These are phyloP conservation scores for Andrena dorsata DNA, from an alignment of 2,888 invertebrate species.

Conservation along the genomic window DNA sequence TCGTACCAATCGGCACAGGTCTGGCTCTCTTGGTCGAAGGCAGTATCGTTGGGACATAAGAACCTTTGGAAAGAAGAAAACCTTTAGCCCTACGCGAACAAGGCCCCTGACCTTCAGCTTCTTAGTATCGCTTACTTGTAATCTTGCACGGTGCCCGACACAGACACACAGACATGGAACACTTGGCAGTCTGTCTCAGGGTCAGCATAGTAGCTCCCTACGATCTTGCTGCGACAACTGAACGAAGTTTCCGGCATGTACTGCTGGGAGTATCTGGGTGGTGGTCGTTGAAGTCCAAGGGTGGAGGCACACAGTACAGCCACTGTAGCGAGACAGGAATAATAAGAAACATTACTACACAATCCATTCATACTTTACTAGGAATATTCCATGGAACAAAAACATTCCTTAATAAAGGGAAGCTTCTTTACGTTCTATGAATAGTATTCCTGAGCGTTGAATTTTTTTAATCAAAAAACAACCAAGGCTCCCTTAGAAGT, in stretches of 20 bases:
- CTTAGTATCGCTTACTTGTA: constrained; percentile 77
- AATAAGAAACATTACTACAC: neutral
- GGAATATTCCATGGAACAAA: neutral
- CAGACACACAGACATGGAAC: constrained; percentile 95
- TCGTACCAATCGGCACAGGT: constrained; percentile 97
- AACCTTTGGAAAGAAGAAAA: constrained; percentile 87
- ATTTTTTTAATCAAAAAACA: neutral
- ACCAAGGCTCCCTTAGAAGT: neutral
- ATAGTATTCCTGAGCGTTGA: neutral
- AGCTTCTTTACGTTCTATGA: neutral
- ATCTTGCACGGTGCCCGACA: constrained; percentile 87
- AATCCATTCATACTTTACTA: neutral
- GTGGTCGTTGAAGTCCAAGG: constrained; percentile 83
- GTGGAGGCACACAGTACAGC: constrained; percentile 78
- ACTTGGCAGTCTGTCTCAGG: constrained; percentile 95
- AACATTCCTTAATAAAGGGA: neutral
- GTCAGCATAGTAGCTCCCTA: constrained; percentile 95
- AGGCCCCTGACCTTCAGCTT: no score
- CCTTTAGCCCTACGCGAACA: neutral
- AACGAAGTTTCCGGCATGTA: constrained; percentile 88
- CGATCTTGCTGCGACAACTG: constrained; percentile 93
- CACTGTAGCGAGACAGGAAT: constrained; percentile 65
- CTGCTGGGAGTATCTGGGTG: constrained; percentile 85
- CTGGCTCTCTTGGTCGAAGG: constrained; percentile 96
- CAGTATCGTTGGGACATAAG: constrained; percentile 95